A percentile compares a stretch with the other conserved stretches of the same genome.
Conservation (phyloP, 2,113 vertebrate genomes). For the Capreolus pygargus region DNA sequence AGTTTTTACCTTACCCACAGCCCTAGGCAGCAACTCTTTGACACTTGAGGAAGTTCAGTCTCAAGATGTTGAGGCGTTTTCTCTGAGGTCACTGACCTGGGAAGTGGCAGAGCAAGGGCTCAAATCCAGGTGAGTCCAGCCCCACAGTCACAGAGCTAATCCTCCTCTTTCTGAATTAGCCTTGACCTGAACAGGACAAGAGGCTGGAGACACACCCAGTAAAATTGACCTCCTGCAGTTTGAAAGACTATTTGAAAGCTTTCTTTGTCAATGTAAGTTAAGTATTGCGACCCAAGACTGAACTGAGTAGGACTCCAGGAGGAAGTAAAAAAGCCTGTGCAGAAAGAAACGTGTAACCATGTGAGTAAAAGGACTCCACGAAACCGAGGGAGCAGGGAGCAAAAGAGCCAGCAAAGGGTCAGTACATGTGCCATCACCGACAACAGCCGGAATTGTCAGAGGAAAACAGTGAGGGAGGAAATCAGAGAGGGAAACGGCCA, state of each 20-base stretch:
- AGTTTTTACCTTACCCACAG: not conserved
- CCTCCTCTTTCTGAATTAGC: not conserved
- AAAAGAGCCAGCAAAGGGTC: not conserved
- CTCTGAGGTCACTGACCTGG: not conserved
- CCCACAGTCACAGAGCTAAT: not conserved
- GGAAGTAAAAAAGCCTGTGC: not conserved
- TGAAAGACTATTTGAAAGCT: not conserved
- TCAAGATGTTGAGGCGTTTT: not conserved
- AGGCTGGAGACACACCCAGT: not conserved
- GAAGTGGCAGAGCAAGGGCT: not conserved
- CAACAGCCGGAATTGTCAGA: conserved; percentile 16
- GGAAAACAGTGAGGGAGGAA: conserved; percentile 68
- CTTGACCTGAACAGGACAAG: not conserved
- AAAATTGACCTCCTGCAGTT: not conserved
- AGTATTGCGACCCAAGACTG: not conserved
- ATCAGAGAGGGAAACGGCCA: not conserved
- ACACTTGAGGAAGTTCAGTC: not conserved
- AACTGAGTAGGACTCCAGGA: not conserved
- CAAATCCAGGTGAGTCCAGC: not conserved
- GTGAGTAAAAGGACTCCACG: not conserved
- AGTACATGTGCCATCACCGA: not conserved
- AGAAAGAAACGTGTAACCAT: not conserved
- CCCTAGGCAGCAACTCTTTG: not conserved
- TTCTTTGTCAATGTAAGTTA: not conserved
- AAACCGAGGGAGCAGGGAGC: not conserved